phyloP scores from a whole-genome alignment of 2,888 invertebrate species.

The Shargacucullia verbasci region DNA sequence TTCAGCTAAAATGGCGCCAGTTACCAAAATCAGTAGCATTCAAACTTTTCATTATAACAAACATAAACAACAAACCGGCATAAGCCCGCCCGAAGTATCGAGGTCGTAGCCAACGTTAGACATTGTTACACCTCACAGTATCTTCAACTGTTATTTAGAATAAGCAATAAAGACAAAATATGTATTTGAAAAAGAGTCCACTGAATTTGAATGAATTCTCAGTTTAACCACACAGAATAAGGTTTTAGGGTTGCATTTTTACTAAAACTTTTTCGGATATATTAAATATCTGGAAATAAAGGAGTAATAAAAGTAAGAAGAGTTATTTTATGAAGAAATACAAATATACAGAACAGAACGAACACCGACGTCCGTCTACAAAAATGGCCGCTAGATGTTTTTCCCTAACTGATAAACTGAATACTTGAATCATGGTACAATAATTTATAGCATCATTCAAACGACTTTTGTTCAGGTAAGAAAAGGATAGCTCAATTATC shows the following conservation, averaged over 20 bases:
- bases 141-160: conserved; percentile 40
- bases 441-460: background rate
- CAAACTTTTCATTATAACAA: conserved; percentile 45
- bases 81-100: conserved; percentile 94
- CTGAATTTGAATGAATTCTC: conserved; percentile 38
- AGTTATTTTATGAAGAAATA: conserved; percentile 29
- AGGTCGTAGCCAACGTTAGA: conserved; percentile 92
- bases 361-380: conserved; percentile 50
- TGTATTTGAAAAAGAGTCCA: conserved; percentile 26
- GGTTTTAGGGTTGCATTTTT: conserved; percentile 34
- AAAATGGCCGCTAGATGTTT: conserved; percentile 48
- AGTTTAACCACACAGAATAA: conserved; percentile 25
- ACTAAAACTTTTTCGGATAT: conserved; percentile 9
- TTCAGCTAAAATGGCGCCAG: conserved; percentile 69
- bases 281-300: conserved; percentile 10
- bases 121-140: conserved; percentile 65
- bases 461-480: background rate
- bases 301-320: conserved; percentile 11
- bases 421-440: conserved; percentile 25
- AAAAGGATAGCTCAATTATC: conserved; percentile 5
- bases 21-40: conserved; percentile 42
- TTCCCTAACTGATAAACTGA: background rate
- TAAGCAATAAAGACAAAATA: conserved; percentile 31
- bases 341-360: conserved; percentile 33
- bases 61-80: conserved; percentile 93